Evolutionary conservation across 92 coral and sea anemone genomes (phyloP).

Genomic region (Metridium senile): DNA sequence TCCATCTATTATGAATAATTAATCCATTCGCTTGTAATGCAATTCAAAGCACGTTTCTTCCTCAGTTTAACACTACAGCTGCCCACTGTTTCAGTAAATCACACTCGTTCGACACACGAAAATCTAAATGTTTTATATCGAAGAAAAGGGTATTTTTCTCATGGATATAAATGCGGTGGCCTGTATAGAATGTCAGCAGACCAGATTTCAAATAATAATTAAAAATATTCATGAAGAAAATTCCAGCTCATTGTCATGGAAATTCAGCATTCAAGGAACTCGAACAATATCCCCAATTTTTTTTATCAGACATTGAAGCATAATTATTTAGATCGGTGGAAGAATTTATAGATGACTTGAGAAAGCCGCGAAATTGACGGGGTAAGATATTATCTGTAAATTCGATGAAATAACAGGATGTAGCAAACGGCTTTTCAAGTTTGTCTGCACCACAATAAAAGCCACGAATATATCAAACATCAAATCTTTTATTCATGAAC

Average conservation of each 20-base stretch:
- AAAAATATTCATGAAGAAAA: background rate
- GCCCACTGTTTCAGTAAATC: background rate
- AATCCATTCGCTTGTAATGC: background rate
- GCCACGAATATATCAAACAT: background rate
- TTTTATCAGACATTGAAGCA: background rate
- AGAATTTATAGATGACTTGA: too few species aligned
- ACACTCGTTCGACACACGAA: too few species aligned
- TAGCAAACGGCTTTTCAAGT: slow-evolving; percentile 1
- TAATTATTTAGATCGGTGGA: too few species aligned
- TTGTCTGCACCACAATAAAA: slow-evolving; percentile 4
- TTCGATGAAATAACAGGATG: slow-evolving; percentile 12
- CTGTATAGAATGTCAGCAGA: background rate
- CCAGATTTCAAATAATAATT: background rate
- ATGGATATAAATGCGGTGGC: too few species aligned
- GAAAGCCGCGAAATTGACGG: background rate
- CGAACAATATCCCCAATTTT: background rate
- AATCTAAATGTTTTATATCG: background rate
- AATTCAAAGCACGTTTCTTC: slow-evolving; percentile 5
- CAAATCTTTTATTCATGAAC: slow-evolving; percentile 7
- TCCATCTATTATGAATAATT: background rate
- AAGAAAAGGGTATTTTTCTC: background rate
- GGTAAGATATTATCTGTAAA: background rate
- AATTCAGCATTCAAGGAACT: background rate
- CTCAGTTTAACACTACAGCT: background rate
- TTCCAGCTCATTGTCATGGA: background rate